These are phyloP conservation scores for Monochamus saltuarius DNA, from an alignment of 1,140 invertebrate species.

Conservation along the genomic window DNA sequence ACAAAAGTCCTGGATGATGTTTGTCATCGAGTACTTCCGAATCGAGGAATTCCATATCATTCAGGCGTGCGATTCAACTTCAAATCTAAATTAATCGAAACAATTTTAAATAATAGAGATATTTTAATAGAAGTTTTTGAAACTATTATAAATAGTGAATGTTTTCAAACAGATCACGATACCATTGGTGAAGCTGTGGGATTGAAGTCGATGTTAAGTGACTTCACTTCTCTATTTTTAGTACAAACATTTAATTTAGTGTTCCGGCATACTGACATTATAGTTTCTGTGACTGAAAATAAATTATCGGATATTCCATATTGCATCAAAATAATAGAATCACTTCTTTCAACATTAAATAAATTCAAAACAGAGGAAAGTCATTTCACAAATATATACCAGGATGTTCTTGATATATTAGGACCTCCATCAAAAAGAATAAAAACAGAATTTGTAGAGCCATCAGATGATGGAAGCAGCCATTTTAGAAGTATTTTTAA, in stretches of 20 bases:
- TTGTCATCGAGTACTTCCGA: too few species aligned
- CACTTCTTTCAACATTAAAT: constrained; percentile 4
- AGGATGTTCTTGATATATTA: constrained; percentile 1
- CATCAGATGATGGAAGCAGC: too few species aligned
- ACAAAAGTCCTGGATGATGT: neutral
- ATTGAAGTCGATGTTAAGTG: too few species aligned
- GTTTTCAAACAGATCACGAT: neutral
- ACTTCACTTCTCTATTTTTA: too few species aligned
- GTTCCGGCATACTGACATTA: constrained; percentile 10
- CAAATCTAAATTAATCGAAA: constrained; percentile 5
- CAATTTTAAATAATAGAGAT: neutral
- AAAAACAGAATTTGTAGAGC: neutral
- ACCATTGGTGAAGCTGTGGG: too few species aligned
- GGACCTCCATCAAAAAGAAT: constrained; percentile 8
- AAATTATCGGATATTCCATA: constrained; percentile 7
- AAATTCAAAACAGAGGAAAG: constrained; percentile 5
- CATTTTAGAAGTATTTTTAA: neutral
- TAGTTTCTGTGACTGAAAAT: constrained; percentile 10
- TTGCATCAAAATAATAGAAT: constrained; percentile 9
- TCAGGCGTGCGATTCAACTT: constrained; percentile 13
- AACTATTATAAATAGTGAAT: constrained; percentile 7
- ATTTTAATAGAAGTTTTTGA: constrained; percentile 17
- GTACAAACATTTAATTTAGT: too few species aligned
- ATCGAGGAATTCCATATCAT: too few species aligned
- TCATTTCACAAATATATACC: constrained; percentile 1